Evolutionary conservation across 2,797 vertebrate genomes (phyloP), one percentile per base, ranked within the genome.

Genomic region (Epinephelus coioides): DNA sequence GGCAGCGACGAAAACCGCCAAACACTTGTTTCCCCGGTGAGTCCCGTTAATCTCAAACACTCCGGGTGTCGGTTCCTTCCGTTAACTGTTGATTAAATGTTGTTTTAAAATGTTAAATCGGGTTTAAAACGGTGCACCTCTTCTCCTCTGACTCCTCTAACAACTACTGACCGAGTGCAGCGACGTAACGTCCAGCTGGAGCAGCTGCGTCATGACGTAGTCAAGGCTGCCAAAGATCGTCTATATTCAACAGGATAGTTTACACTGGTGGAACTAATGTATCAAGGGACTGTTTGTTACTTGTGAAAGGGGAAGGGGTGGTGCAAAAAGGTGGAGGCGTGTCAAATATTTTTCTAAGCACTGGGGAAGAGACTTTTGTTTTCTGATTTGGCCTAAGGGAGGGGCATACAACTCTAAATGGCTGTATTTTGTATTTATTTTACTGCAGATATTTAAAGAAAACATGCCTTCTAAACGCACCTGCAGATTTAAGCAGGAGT

Each of bases 151-250:
- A 17, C 18, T 27, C 38, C 19, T 38, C 38, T 19, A 46, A 38
- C 44, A 19, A 19, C 57, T 30, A 59, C 65, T 17, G 11, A 23
- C 47, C 40, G 43, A 54, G 13, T 1, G 12, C 19, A 18, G 4
- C 4, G 46, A 47, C 46, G 46, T 47, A 68, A 81, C 81, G 83
- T 81, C 38, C 57, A 57, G 62, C 73, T 64, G 77, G 44, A 23
- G 65, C 66, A 2, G 73, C 55, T 70, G 54, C 84, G 88, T 86
- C 65, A 83, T 87, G 81, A 88, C 86, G 80, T 66, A 14, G 3
- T 0, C 0, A 19, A 0, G 10, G 0, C 30, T 3, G 13, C 5
- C 30, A 25, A 75, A 78, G 77, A 63, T 83, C 75, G 44, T 66
- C 38, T 44, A 50, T 9, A 1, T 0, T 0, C 38, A 13, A 2